Percentiles rank a stretch among this genome's conserved stretches.
Evolutionary conservation across 1,140 invertebrate species (phyloP).

Genomic region (Teleogryllus occipitalis): DNA sequence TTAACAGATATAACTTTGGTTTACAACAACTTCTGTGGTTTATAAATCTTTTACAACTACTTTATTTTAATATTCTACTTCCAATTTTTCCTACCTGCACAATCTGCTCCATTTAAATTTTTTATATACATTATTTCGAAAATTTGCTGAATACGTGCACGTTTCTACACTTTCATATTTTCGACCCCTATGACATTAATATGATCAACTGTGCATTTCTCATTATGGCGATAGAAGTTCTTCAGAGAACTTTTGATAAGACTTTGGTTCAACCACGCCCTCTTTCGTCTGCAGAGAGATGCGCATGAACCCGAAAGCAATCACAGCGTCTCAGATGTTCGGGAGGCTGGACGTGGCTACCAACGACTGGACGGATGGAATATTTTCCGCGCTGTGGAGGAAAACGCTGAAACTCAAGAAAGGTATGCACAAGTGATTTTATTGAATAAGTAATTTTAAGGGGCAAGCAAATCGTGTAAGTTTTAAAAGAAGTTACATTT

Average conservation of each 20-base stretch:
- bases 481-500: no score
- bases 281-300: slow-evolving; percentile 59
- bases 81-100: no score
- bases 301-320: slow-evolving; percentile 97
- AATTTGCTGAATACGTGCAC: no score
- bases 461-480: no score
- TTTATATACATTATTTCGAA: not conserved
- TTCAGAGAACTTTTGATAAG: not conserved
- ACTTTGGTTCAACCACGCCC: not conserved
- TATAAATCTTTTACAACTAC: no score
- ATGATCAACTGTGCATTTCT: slow-evolving; percentile 10
- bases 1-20: not conserved
- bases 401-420: slow-evolving; percentile 85
- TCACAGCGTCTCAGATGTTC: slow-evolving; percentile 96
- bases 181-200: not conserved
- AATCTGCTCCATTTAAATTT: not conserved
- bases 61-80: no score
- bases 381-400: slow-evolving; percentile 92
- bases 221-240: not conserved
- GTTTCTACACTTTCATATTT: no score
- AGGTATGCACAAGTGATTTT: slow-evolving; percentile 37
- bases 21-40: not conserved
- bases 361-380: slow-evolving; percentile 97
- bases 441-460: not conserved
- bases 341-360: slow-evolving; percentile 90